Evolutionary conservation across 1,140 invertebrate species (phyloP).

Genomic region (Colletes gigas): DNA sequence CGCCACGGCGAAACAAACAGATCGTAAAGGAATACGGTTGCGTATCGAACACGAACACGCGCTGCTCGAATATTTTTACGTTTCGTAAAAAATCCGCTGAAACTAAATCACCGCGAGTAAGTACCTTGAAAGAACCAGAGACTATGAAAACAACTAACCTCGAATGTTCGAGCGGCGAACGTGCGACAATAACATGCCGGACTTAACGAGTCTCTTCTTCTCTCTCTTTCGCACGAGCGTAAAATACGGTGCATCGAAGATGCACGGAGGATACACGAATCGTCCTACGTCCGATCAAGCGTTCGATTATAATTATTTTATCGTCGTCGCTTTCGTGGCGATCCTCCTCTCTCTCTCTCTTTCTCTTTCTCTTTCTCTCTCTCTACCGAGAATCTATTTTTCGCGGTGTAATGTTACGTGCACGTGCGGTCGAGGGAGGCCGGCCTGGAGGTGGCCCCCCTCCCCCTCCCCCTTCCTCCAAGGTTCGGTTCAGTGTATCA

Average conservation of each 20-base stretch:
- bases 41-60: slow-evolving; percentile 1
- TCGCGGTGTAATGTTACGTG: slow-evolving; percentile 49
- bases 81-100: slow-evolving; percentile 5
- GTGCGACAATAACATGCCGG: not conserved
- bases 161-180: not conserved
- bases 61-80: slow-evolving; percentile 9
- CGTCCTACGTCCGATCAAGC: slow-evolving; percentile 3
- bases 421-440: slow-evolving; percentile 2
- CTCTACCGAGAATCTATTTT: slow-evolving; percentile 52
- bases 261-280: not conserved
- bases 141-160: slow-evolving; percentile 7
- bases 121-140: not conserved
- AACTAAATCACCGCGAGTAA: not conserved
- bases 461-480: too few relatives aligned
- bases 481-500: not conserved
- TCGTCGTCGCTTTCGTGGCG: slow-evolving; percentile 32
- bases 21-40: slow-evolving; percentile 36
- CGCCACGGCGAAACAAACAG: slow-evolving; percentile 52
- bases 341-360: not conserved
- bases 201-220: not conserved
- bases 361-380: not conserved
- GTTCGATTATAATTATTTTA: slow-evolving; percentile 47
- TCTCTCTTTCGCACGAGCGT: not conserved
- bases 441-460: not conserved
- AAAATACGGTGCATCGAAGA: not conserved